Evolutionary conservation across 2,797 vertebrate genomes (phyloP).

Genomic region (Gephyroberyx darwinii): DNA sequence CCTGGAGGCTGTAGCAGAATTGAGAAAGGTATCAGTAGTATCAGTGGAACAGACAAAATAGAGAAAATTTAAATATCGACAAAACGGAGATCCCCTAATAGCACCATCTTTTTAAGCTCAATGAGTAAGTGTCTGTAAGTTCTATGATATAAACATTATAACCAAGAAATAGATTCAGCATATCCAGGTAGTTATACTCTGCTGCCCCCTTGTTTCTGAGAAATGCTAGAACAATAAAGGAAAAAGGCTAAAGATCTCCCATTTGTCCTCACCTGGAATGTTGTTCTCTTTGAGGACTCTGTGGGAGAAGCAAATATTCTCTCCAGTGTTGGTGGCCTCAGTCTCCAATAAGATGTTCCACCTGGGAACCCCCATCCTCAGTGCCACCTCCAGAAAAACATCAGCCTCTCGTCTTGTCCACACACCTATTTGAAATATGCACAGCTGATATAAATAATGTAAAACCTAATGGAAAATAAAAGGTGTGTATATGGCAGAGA

Average conservation of each 20-base stretch:
- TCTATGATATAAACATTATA: neutral
- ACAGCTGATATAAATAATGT: neutral
- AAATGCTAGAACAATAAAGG: neutral
- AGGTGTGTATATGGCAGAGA: neutral
- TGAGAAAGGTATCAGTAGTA: neutral
- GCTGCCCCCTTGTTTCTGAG: neutral
- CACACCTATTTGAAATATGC: neutral
- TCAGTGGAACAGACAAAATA: neutral
- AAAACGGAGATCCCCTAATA: neutral
- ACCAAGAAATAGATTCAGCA: neutral
- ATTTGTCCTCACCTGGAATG: constrained; percentile 40
- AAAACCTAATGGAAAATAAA: neutral
- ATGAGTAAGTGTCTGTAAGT: neutral
- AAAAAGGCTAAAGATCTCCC: neutral
- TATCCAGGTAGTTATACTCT: too few species aligned
- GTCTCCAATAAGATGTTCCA: constrained; percentile 50
- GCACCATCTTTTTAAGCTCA: neutral
- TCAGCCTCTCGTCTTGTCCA: constrained; percentile 45
- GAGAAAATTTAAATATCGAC: neutral
- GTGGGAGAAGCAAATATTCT: constrained; percentile 59
- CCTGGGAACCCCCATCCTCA: constrained; percentile 52
- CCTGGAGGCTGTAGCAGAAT: constrained; percentile 26
- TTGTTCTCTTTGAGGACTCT: constrained; percentile 46
- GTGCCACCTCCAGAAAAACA: constrained; percentile 52
- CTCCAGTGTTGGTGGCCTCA: constrained; percentile 60